Base-by-base conservation (phyloP, 2,113 vertebrate species). In the Dolichotis patagonum region DNA sequence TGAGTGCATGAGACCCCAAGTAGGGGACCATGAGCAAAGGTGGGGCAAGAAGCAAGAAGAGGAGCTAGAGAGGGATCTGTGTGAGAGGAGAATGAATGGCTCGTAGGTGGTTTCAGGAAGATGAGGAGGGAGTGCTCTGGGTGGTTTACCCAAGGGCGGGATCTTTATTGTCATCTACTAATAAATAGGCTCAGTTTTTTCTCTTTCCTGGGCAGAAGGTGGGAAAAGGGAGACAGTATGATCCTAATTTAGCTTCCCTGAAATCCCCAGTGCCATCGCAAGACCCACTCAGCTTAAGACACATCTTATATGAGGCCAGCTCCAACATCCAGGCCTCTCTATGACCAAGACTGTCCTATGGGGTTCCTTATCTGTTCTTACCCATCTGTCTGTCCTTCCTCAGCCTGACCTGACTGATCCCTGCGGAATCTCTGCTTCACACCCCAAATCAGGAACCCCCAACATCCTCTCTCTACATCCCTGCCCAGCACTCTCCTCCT, bases 251-350 rank as follows among this genome's bases (percentile, higher is more conserved):
- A 96, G 35, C 19, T 52, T 80, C 58, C 46, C 38, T 71, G 26
- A 91, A 91, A 94, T 96, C 94, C 52, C 89, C 46, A 22, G 73
- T 78, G 65, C 52, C 28, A 24, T 85, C 35, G 78, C 28, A 95
- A 52, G 35, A 88, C 35, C 54, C 38, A 26, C 43, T 91, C 60
- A 92, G 82, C 94, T 56, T 85, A 69, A 67, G 78, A 91, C 0
- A 32, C 43, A 91, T 87, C 62, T 54, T 38, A 38, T 69, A 77
- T 85, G 73, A 81, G 85, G 54, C 52, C 71, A 75, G n/a, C 75
- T 89, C 62, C 75, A 97, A 95, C 35, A 56, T 91, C 78, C 19
- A 78, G 77, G 88, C 24, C 75, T 97, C 91, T 90, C 41, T 52
- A 24, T 13, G 77, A 46, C 63, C n/a, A 82, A n/a, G 26, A 81